Evolutionary conservation across 2,797 vertebrate species (phyloP).

Genomic region (Neopelma chrysocephalum): DNA sequence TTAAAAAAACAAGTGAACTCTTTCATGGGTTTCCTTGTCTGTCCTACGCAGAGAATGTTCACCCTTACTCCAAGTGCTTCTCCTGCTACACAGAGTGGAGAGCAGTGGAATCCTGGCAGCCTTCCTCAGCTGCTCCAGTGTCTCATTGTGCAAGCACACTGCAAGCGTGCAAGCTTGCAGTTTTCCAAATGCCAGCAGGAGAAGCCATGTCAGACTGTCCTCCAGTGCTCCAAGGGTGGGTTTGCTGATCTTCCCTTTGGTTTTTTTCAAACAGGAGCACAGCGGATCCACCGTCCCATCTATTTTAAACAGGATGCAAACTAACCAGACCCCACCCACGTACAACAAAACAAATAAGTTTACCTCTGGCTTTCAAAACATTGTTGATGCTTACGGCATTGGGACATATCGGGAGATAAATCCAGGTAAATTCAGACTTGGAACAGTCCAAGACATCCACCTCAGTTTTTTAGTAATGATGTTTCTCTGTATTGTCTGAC

Average conservation of each 20-base stretch:
- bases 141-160: neutral
- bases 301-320: conserved; percentile 97
- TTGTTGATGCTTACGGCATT: conserved; percentile 97
- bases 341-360: conserved; percentile 99
- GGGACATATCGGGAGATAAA: conserved; percentile 96
- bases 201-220: neutral
- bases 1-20: neutral
- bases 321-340: conserved; percentile 94
- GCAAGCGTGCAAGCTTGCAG: neutral
- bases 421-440: conserved; percentile 83
- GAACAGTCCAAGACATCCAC: neutral
- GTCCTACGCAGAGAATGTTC: neutral
- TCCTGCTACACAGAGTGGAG: neutral
- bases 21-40: neutral
- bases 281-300: conserved; percentile 97
- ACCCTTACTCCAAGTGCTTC: neutral
- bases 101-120: neutral
- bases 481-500: neutral
- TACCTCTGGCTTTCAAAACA: conserved; percentile 95
- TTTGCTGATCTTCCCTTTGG: neutral
- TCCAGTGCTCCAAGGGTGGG: neutral
- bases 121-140: neutral
- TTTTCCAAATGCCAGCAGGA: neutral
- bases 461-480: accelerated
- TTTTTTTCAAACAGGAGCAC: conserved; percentile 83